Evolutionary conservation across 2,888 invertebrate genomes (phyloP).

Genomic region (Tenthredo mesomela): DNA sequence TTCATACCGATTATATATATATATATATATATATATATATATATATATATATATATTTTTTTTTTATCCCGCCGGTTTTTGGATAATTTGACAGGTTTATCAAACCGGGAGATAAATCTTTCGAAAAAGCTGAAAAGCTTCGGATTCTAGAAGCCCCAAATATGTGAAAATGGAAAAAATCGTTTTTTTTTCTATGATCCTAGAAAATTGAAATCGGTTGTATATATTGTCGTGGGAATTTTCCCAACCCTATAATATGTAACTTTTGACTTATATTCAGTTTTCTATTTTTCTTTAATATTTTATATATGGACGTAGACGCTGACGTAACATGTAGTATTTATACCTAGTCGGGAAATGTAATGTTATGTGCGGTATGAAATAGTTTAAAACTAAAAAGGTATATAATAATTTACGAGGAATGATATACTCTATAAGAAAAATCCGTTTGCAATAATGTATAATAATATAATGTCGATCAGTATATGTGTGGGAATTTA

Average conservation of each 20-base stretch:
- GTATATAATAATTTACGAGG: neutral
- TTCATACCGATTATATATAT: neutral
- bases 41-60: too few relatives aligned
- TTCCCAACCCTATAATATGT: too few relatives aligned
- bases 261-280: neutral
- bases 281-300: neutral
- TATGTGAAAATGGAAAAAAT: too few relatives aligned
- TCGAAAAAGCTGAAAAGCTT: too few relatives aligned
- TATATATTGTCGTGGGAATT: neutral
- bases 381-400: neutral
- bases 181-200: neutral
- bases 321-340: neutral
- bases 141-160: too few relatives aligned
- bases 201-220: neutral
- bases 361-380: neutral
- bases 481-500: neutral
- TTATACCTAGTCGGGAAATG: neutral
- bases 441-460: neutral
- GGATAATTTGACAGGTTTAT: too few relatives aligned
- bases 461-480: neutral
- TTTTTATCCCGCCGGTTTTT: too few relatives aligned
- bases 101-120: too few relatives aligned
- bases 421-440: neutral
- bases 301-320: neutral
- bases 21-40: too few relatives aligned